These are phyloP conservation scores for Sebastes diploproa DNA, from an alignment of 2,797 vertebrate species.

Conservation along the genomic window DNA sequence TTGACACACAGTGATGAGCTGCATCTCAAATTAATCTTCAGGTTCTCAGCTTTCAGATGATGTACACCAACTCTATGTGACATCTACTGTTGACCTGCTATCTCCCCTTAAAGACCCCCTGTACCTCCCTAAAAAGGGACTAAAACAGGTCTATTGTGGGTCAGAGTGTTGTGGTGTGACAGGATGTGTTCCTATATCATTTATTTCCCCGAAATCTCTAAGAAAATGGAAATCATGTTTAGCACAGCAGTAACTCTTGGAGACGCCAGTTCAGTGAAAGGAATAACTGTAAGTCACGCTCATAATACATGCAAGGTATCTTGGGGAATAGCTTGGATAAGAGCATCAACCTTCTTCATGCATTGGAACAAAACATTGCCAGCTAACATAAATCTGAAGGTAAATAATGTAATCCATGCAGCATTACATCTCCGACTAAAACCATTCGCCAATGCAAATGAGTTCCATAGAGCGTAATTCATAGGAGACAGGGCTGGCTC, in stretches of 20 bases:
- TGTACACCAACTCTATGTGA: no score
- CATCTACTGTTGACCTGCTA: no score
- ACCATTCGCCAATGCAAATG: background rate
- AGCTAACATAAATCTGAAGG: background rate
- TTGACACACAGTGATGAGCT: no score
- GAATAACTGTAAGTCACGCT: background rate
- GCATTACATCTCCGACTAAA: background rate
- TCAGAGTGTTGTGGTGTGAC: no score
- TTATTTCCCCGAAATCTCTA: background rate
- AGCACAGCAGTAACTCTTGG: background rate
- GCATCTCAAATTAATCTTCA: no score
- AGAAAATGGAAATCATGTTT: background rate
- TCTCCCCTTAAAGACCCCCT: rapidly evolving
- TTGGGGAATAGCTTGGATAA: background rate
- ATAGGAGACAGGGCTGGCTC: background rate
- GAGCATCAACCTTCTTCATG: background rate
- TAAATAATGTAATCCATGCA: background rate
- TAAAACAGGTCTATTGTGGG: no score
- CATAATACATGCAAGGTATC: background rate
- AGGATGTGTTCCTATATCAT: no score
- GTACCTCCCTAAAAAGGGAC: rapidly evolving
- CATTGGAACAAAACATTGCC: background rate
- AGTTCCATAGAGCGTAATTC: background rate
- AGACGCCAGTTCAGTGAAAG: background rate
- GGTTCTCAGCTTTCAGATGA: no score